Conservation (phyloP, 2,888 invertebrate genomes). For the Agapostemon virescens region DNA sequence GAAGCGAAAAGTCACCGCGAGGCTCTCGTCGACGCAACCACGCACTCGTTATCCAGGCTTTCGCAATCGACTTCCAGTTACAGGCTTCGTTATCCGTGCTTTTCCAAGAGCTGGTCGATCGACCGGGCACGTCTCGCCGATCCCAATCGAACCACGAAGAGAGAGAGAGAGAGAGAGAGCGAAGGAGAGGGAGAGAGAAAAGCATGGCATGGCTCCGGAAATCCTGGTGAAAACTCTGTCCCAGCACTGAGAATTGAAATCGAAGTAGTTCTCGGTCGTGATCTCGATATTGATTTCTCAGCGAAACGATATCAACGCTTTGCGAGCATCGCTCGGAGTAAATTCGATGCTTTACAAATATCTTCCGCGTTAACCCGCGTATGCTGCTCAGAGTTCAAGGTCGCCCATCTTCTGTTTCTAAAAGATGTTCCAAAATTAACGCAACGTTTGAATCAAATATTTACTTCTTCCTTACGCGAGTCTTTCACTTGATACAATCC, state of each 20-base stretch:
- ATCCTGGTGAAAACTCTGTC: neutral
- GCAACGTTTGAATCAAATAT: too few relatives aligned
- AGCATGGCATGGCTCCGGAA: neutral
- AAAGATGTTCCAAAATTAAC: too few relatives aligned
- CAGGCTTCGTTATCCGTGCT: constrained; percentile 22
- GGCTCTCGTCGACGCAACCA: constrained; percentile 7
- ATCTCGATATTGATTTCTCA: neutral
- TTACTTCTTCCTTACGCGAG: too few relatives aligned
- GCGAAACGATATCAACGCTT: neutral
- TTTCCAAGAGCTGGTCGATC: neutral
- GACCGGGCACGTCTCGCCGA: constrained; percentile 1
- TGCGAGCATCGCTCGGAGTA: neutral
- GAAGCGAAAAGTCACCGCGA: constrained; percentile 1
- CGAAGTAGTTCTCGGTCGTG: neutral
- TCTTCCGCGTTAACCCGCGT: too few relatives aligned
- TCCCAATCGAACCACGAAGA: constrained; percentile 7
- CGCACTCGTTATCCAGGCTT: neutral
- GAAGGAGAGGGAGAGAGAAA: neutral
- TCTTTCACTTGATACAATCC: too few relatives aligned
- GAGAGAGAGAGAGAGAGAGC: too few relatives aligned
- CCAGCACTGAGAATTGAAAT: neutral
- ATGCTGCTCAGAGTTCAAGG: too few relatives aligned
- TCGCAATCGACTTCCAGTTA: constrained; percentile 16
- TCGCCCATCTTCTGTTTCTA: too few relatives aligned
- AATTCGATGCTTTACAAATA: too few relatives aligned